Evolutionary conservation across 1,140 invertebrate genomes (phyloP), one percentile per base, ranked within the genome.

Genomic region (Drosophila busckii): DNA sequence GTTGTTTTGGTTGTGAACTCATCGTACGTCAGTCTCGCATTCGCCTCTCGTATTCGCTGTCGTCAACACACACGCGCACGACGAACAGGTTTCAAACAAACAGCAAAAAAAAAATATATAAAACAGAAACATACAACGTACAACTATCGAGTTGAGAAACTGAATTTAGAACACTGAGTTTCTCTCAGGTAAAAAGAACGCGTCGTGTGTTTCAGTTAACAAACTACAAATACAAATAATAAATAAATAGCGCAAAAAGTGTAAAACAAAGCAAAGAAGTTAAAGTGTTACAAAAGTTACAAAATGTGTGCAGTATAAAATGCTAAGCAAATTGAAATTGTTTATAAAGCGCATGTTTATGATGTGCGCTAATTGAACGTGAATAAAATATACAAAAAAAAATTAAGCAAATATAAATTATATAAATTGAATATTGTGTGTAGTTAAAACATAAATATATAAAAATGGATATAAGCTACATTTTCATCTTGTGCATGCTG

Each of bases 281-380:
- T 17, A 31, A 32, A 53, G 49, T 53, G 49, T 28, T 9, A 29
- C 17, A 49, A 12, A 10, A 26, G 9, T 41, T 31, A 35, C 12
- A 49, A 31, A 20, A 25, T 29, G 7, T 32, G 28, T 10, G 19
- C 25, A 15, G n/a, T n/a, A 49, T 16, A 46, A 45, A 60, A 64
- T 58, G 58, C 45, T 49, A 54, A 63, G 52, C 4, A 63, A 54
- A 76, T 70, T 52, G 54, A 65, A 69, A 58, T 69, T 52, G 49
- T 45, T 60, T 45, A 45, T 31, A 63, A 64, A 65, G 49, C 59
- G 59, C 34, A 58, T 80, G 75, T 60, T 82, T 70, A 80, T 59
- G 69, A 82, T 75, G 80, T 84, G 71, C 68, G 68, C 73, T 84
- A 84, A 84, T 84, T 84, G 80, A 70, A 84, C 67, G 78, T 84